phyloP scores from a whole-genome alignment of 2,888 invertebrate genomes.

The Ectobius pallidus region DNA sequence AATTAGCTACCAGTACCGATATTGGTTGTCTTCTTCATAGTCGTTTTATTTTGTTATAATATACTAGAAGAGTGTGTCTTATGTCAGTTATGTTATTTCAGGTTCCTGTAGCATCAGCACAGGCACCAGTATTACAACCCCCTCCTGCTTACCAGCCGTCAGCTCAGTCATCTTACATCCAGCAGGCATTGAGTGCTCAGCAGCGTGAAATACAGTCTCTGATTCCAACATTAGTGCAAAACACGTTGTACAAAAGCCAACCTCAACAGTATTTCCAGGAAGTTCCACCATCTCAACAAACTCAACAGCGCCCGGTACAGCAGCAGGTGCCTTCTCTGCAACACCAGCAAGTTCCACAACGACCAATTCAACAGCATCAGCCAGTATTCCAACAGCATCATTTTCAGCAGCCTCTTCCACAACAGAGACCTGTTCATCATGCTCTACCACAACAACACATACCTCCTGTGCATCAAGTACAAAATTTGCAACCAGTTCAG shows the following conservation, averaged over 20 bases:
- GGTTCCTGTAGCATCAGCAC: not conserved
- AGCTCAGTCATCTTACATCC: not conserved
- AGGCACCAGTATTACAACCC: not conserved
- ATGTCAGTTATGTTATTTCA: not conserved
- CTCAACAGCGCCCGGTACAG: constrained; percentile 35
- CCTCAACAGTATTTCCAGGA: constrained; percentile 40
- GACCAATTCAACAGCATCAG: too few species aligned
- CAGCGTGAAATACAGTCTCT: constrained; percentile 30
- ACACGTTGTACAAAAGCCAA: too few species aligned
- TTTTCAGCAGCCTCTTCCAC: too few species aligned
- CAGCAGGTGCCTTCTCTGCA: constrained; percentile 37
- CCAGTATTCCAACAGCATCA: too few species aligned
- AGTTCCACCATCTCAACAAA: constrained; percentile 38
- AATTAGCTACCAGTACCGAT: too few species aligned
- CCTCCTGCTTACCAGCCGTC: constrained; percentile 16
- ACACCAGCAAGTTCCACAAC: constrained; percentile 22
- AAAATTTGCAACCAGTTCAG: not conserved
- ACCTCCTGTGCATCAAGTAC: too few species aligned
- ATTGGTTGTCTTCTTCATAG: too few species aligned
- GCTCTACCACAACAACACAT: too few species aligned
- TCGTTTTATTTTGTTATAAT: too few species aligned
- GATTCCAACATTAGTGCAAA: too few species aligned
- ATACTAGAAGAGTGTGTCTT: too few species aligned
- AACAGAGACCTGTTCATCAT: too few species aligned
- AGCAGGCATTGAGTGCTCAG: constrained; percentile 11